Base-by-base conservation (phyloP, 2,888 invertebrate genomes). In the Platypus cylindrus region DNA sequence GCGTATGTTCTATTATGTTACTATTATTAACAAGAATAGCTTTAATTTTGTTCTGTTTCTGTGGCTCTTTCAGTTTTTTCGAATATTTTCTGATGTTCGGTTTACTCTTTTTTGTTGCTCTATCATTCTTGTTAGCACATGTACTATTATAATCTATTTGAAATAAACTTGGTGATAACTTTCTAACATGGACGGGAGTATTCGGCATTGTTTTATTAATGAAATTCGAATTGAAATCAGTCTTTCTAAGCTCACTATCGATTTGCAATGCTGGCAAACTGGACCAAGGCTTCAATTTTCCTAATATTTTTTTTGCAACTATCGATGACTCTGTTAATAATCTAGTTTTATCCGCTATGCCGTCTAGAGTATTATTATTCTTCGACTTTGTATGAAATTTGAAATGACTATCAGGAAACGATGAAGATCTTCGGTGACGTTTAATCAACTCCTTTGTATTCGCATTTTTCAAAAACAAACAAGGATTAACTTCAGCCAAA, bases 401-500 rank as follows among this genome's bases (percentile, higher is more conserved):
- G 15, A 56, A 45, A 39, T 57, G 56, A 30, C 53, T 49, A 40
- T 65, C 64, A n/a, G 70, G 70, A 44, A 69, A 67, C 17, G 71
- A 71, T 3, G 70, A 68, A 49, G 70, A 70, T 18, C 73, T 63
- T 43, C 66, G 58, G 36, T 70, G 69, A 35, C 62, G 56, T 47
- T 64, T 66, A 34, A 63, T 61, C 36, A 59, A 61, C 32, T 53
- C 52, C 40, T 52, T 50, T 17, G 52, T 47, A 37, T 45, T 52
- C 2, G 48, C 48, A 43, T 56, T 54, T 30, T 44, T 41, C 24
- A 52, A 44, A 51, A 63, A 63, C 24, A 75, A 61, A 41, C 64
- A 60, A 2, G 70, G 66, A 53, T 75, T 69, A 33, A 78, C 71
- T 56, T 76, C 75, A 7, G 71, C 68, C 20, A 78, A 59, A 28